phyloP scores from a whole-genome alignment of 2,797 vertebrate genomes.

The Clamator glandarius region DNA sequence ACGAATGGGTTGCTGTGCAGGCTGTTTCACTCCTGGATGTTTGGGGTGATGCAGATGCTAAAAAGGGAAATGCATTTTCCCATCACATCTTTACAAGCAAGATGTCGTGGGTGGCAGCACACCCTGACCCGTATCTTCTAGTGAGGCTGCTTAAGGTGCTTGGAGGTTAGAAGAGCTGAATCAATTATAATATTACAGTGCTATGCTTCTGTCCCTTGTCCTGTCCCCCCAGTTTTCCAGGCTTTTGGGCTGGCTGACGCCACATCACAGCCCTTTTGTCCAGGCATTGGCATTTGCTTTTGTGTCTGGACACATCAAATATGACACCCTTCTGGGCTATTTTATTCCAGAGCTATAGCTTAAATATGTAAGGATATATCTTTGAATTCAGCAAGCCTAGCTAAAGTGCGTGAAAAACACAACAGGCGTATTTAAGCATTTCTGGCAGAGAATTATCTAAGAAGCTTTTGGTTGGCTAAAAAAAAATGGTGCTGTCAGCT shows the following conservation, averaged over 20 bases:
- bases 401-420: background rate
- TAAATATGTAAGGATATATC: background rate
- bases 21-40: constrained; percentile 52
- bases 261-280: background rate
- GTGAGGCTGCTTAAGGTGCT: background rate
- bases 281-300: background rate
- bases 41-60: constrained; percentile 44
- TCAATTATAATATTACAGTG: background rate
- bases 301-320: background rate
- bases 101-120: background rate
- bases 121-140: background rate
- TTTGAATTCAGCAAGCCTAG: background rate
- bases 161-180: background rate
- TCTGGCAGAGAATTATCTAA: background rate
- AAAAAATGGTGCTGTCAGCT: background rate
- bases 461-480: background rate
- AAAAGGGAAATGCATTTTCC: constrained; percentile 45
- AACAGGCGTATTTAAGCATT: background rate
- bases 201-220: accelerated
- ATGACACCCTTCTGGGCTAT: background rate
- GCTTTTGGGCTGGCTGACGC: background rate
- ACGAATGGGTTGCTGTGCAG: constrained; percentile 62
- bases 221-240: background rate
- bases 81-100: background rate
- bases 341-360: background rate